Evolutionary conservation across 1,140 invertebrate genomes (phyloP).

Genomic region (Euwallacea fornicatus): DNA sequence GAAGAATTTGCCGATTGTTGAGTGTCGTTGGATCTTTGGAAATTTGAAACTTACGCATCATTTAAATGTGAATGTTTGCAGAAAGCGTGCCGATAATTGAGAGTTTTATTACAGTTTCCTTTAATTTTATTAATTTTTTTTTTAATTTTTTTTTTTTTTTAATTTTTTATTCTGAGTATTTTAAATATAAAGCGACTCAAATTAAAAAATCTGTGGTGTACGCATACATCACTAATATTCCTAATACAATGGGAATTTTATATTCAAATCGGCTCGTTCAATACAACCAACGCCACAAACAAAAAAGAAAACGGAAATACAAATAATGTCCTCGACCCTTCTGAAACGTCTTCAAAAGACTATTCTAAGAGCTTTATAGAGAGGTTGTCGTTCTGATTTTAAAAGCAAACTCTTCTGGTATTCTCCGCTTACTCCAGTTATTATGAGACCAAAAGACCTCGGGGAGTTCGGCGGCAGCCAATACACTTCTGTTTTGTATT

Average conservation of each 20-base stretch:
- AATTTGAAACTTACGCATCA: too few relatives aligned
- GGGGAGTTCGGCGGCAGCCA: background rate
- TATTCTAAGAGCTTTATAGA: background rate
- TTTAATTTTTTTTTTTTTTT: too few relatives aligned
- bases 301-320: slow-evolving; percentile 1
- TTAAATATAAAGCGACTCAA: background rate
- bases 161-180: too few relatives aligned
- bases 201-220: background rate
- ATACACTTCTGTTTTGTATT: slow-evolving; percentile 24
- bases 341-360: background rate
- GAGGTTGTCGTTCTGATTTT: background rate
- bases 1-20: too few relatives aligned
- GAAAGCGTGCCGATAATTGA: too few relatives aligned
- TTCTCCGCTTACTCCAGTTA: background rate
- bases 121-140: too few relatives aligned
- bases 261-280: slow-evolving; percentile 3
- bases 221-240: background rate
- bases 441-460: background rate
- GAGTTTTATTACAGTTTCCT: too few relatives aligned
- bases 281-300: background rate
- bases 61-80: too few relatives aligned
- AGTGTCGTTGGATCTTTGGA: too few relatives aligned
- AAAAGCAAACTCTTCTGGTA: background rate
- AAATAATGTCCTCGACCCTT: slow-evolving; percentile 3
- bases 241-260: background rate